A percentile compares a stretch with the other conserved stretches of the same genome.
phyloP scores from a whole-genome alignment of 1,140 invertebrate species.

The Sarcophaga peregrina region DNA sequence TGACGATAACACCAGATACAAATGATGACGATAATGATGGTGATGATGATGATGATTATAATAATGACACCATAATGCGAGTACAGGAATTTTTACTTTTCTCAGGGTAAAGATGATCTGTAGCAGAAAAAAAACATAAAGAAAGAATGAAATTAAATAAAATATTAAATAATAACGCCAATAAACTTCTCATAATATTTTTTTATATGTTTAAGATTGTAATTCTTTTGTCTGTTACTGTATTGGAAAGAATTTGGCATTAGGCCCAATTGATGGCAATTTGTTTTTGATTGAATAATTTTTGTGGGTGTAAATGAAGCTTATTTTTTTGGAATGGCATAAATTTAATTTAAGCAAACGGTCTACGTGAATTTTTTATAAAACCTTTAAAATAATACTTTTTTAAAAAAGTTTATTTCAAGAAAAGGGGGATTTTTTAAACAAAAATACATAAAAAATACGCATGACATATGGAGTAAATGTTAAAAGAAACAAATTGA shows the following conservation, averaged over 20 bases:
- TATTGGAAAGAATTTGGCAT: neutral
- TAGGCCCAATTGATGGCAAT: neutral
- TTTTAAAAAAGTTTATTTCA: neutral
- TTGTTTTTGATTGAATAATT: neutral
- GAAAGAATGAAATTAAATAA: neutral
- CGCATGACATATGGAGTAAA: too few species aligned
- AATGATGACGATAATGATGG: neutral
- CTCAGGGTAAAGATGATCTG: neutral
- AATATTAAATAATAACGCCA: neutral
- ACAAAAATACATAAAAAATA: neutral
- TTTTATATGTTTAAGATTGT: neutral
- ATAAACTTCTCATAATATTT: too few species aligned
- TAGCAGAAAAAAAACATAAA: neutral
- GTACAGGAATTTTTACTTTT: too few species aligned
- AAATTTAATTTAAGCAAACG: neutral
- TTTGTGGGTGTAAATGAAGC: slow-evolving; percentile 1
- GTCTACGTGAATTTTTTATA: neutral
- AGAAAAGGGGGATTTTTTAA: neutral
- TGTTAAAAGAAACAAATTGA: too few species aligned
- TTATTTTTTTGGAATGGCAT: neutral
- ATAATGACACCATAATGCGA: too few species aligned
- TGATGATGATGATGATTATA: neutral
- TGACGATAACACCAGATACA: neutral
- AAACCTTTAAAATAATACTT: neutral
- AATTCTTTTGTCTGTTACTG: neutral